Percentiles rank a stretch among this genome's conserved stretches.
Evolutionary conservation across 2,113 vertebrate species (phyloP).

Genomic region (Tragelaphus buxtoni): DNA sequence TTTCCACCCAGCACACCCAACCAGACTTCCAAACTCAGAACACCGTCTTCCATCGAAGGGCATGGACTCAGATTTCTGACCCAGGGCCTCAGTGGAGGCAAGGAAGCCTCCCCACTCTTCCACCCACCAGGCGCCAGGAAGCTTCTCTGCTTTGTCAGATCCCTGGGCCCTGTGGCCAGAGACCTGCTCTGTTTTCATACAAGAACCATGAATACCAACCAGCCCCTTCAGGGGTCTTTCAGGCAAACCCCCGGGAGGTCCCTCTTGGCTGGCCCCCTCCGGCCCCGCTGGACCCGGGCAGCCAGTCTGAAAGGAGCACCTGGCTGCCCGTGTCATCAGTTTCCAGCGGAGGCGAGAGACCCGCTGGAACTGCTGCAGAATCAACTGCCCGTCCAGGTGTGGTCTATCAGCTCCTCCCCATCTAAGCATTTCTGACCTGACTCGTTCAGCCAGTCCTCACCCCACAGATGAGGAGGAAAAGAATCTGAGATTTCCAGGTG

Average conservation of each 20-base stretch:
- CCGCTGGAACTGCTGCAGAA: neutral
- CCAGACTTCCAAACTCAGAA: neutral
- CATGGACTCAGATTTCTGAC: neutral
- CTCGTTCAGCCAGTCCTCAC: neutral
- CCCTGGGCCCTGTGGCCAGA: neutral
- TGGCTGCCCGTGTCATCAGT: neutral
- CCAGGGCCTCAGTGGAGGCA: neutral
- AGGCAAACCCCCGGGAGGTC: neutral
- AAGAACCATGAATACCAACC: neutral
- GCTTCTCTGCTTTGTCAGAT: neutral
- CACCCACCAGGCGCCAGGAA: neutral
- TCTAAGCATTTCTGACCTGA: neutral
- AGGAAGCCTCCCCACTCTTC: neutral
- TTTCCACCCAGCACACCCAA: neutral
- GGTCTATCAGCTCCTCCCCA: neutral
- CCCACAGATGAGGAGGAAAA: neutral
- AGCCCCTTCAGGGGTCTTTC: neutral
- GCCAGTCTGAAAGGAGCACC: neutral
- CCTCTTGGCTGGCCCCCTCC: neutral
- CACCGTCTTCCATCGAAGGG: neutral
- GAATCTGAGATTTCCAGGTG: neutral
- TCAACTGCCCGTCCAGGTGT: neutral
- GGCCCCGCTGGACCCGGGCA: rapidly evolving
- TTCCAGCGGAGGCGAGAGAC: neutral
- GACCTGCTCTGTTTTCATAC: neutral